Percentiles rank a stretch among this genome's conserved stretches.
These are phyloP conservation scores for Drosophila siamana DNA, from an alignment of 2,888 invertebrate species.

Conservation along the genomic window DNA sequence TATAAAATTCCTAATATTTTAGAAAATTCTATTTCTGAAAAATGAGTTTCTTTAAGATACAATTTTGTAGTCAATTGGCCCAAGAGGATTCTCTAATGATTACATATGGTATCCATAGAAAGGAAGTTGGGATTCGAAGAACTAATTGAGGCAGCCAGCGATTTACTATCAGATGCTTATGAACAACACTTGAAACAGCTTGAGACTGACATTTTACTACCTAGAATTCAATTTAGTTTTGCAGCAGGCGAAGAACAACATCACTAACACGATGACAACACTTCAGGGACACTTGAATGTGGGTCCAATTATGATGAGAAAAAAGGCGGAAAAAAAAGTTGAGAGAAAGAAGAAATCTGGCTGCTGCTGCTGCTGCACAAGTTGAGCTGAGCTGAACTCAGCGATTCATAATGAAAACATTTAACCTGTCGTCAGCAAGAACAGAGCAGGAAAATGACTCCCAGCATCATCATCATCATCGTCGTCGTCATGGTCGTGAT, in stretches of 20 bases:
- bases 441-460: slow-evolving; percentile 57
- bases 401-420: slow-evolving; percentile 81
- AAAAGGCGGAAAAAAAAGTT: not conserved
- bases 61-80: slow-evolving; percentile 54
- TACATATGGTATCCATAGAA: slow-evolving; percentile 30
- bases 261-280: slow-evolving; percentile 34
- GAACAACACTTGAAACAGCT: slow-evolving; percentile 38
- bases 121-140: slow-evolving; percentile 57
- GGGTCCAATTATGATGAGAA: slow-evolving; percentile 68
- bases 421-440: slow-evolving; percentile 78
- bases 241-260: slow-evolving; percentile 32
- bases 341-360: slow-evolving; percentile 20
- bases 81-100: slow-evolving; percentile 40
- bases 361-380: slow-evolving; percentile 38
- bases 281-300: slow-evolving; percentile 73
- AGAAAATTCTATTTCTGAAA: no score
- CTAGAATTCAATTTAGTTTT: slow-evolving; percentile 75
- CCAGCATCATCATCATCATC: slow-evolving; percentile 11
- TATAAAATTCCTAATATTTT: no score
- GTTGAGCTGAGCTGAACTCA: slow-evolving; percentile 44
- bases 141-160: slow-evolving; percentile 62
- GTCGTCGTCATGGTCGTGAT: slow-evolving; percentile 25
- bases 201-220: slow-evolving; percentile 50
- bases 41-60: not conserved
- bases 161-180: slow-evolving; percentile 29